Conservation (phyloP, 2,888 invertebrate genomes). For the Lepidocyrtoides sp. region DNA sequence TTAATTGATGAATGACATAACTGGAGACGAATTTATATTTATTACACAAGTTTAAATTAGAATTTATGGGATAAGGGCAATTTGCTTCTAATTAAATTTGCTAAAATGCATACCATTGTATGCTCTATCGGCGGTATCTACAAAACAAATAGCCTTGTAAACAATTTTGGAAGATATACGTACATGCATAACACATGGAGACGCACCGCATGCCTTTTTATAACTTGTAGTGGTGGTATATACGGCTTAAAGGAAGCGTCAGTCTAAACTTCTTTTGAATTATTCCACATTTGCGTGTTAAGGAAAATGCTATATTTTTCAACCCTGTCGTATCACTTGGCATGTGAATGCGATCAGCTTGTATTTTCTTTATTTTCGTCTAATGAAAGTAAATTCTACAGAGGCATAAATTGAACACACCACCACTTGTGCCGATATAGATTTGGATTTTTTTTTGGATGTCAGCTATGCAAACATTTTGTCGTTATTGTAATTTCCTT, state of each 20-base stretch:
- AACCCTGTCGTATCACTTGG: background rate
- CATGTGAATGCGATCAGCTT: slow-evolving; percentile 22
- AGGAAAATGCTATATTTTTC: background rate
- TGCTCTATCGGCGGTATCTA: slow-evolving; percentile 18
- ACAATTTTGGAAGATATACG: background rate
- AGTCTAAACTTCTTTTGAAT: slow-evolving; percentile 45
- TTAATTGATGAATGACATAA: slow-evolving; percentile 65
- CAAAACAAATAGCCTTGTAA: background rate
- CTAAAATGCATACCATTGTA: slow-evolving; percentile 27
- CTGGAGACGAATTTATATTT: slow-evolving; percentile 42
- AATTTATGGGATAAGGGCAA: slow-evolving; percentile 75
- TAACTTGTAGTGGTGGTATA: too few relatives aligned
- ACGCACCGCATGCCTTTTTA: background rate
- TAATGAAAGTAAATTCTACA: background rate
- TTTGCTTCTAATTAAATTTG: slow-evolving; percentile 75
- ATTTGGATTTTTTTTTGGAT: background rate
- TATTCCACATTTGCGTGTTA: slow-evolving; percentile 6
- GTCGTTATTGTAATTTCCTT: background rate
- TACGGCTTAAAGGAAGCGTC: background rate
- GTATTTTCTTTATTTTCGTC: slow-evolving; percentile 8
- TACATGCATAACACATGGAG: background rate
- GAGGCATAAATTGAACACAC: background rate
- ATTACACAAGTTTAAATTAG: slow-evolving; percentile 34
- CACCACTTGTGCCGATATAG: background rate
- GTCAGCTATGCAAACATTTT: slow-evolving; percentile 37